A percentile compares a stretch with the other conserved stretches of the same genome.
Evolutionary conservation across 2,113 vertebrate species (phyloP).

Genomic region (Peromyscus californicus): DNA sequence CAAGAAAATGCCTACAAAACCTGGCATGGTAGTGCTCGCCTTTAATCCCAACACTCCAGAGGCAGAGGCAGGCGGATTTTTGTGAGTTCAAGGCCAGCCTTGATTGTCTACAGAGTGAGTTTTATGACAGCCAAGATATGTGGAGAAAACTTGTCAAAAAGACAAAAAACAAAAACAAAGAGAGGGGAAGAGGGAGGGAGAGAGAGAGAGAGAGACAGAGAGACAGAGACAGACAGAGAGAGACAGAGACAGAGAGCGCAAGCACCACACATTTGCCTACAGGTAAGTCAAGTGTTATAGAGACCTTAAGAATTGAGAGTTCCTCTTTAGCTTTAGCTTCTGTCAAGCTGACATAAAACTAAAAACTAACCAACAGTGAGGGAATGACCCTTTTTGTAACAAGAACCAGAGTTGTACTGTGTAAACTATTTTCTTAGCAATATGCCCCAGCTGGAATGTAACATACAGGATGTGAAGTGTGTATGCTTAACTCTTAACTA

Average conservation of each 20-base stretch:
- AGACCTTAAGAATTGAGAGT: background rate
- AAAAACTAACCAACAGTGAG: constrained; percentile 6
- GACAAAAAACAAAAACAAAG: no score
- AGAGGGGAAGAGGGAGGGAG: background rate
- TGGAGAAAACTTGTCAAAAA: background rate
- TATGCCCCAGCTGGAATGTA: background rate
- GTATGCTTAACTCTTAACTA: background rate
- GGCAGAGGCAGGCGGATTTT: background rate
- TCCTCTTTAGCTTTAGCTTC: background rate
- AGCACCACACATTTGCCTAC: no score
- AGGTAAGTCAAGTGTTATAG: background rate
- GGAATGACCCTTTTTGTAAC: constrained; percentile 10
- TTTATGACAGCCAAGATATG: background rate
- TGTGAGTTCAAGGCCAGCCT: background rate
- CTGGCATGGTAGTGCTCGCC: background rate
- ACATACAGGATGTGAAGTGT: background rate
- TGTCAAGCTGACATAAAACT: background rate
- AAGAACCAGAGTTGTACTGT: constrained; percentile 43
- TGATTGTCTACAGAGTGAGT: background rate
- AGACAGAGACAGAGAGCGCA: background rate
- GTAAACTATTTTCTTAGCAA: background rate
- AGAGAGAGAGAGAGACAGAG: background rate
- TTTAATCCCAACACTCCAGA: background rate
- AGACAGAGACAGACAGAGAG: background rate
- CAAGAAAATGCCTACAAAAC: background rate